Evolutionary conservation across 1,140 invertebrate genomes (phyloP), one percentile per base, ranked within the genome.

Genomic region (Solenopsis invicta): DNA sequence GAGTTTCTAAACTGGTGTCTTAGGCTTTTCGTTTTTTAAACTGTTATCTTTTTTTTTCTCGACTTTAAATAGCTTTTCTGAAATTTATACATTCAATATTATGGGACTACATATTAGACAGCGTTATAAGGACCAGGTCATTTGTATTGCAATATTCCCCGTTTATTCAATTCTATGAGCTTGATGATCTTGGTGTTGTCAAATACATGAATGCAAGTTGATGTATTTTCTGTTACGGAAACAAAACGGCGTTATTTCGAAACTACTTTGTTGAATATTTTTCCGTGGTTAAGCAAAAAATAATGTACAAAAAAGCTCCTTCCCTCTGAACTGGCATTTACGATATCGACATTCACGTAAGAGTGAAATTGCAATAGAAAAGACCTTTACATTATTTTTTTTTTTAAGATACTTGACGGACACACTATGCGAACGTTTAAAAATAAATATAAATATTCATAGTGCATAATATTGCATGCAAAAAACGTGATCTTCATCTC

Each of bases 391-490:
- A 88, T 85, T 74, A 75, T 41, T 48, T 80, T 29, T 45, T 87
- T 66, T 29, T 45, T 87, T 66, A 85, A 89, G 50, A 86, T 66
- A 64, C 8, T 69, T 61, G 54, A 89, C 56, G 56, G 61, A 85
- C 29, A 84, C 74, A 85, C 54, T 76, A 87, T 76, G 56, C 76
- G 61, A 85, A 76, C 67, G 69, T 78, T 29, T 74, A 82, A 62
- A 90, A 90, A 91, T 89, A 91, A 90, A 90, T 89, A 90, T 77
- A 89, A 89, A 77, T 82, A 89, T 90, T 66, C 87, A 88, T 87
- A 75, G 85, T 89, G 89, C 81, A 81, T 52, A 59, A 85, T 64
- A 52, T 81, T 41, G 37, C 87, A 90, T 91, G 85, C 85, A 78
- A 77, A 59, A 86, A 84, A 82, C 52, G 64, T 82, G 85, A 77